Evolutionary conservation across 2,113 vertebrate genomes (phyloP).

Genomic region (Microcebus jonahi): DNA sequence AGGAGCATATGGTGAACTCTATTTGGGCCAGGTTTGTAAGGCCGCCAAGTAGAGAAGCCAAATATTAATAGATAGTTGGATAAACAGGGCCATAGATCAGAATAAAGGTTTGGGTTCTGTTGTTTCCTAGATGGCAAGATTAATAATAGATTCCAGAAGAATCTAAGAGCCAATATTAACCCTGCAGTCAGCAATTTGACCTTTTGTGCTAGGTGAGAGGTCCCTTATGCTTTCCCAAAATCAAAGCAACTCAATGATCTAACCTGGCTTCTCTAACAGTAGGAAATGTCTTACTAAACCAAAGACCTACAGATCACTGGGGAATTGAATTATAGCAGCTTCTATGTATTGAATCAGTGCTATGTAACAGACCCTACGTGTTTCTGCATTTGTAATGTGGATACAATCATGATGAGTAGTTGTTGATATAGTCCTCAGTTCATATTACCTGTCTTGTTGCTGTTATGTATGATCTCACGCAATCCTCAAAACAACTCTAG

Average conservation of each 20-base stretch:
- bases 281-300: not conserved
- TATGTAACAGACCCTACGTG: not conserved
- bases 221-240: not conserved
- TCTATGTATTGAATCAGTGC: not conserved
- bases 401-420: not conserved
- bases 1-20: not conserved
- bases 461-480: not conserved
- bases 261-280: not conserved
- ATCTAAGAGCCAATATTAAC: not conserved
- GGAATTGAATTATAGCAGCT: not conserved
- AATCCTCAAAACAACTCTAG: not conserved
- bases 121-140: constrained; percentile 23
- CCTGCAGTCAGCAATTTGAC: not conserved
- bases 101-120: not conserved
- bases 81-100: not conserved
- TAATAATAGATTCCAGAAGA: not conserved
- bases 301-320: not conserved
- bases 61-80: not conserved
- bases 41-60: not conserved
- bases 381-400: not conserved
- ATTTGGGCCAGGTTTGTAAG: not conserved
- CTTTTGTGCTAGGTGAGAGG: not conserved
- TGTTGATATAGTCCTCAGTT: not conserved
- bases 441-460: not conserved
- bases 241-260: not conserved